Conservation (phyloP, 1,140 invertebrate genomes). For the Drosophila bifasciata region DNA sequence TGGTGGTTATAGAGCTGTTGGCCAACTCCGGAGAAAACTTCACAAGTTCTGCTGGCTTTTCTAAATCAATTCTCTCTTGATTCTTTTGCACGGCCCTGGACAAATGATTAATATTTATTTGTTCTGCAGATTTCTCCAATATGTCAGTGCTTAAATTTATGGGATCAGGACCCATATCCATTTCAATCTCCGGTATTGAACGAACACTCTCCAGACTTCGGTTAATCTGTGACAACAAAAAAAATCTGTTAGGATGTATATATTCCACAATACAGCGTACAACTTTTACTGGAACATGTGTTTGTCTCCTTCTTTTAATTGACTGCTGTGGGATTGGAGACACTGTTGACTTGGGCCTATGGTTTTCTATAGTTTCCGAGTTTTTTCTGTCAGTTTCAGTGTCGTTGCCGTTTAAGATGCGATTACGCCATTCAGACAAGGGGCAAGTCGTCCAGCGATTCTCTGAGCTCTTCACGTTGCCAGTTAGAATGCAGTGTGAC, state of each 20-base stretch:
- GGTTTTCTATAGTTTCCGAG: too few relatives aligned
- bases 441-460: too few relatives aligned
- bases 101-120: too few relatives aligned
- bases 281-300: conserved; percentile 13
- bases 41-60: background rate
- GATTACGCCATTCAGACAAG: too few relatives aligned
- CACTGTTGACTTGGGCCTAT: background rate
- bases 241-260: conserved; percentile 38
- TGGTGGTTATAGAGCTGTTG: too few relatives aligned
- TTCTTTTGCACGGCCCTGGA: too few relatives aligned
- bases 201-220: conserved; percentile 2
- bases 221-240: conserved; percentile 63
- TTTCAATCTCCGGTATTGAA: too few relatives aligned
- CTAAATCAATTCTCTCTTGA: background rate
- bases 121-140: background rate
- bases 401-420: too few relatives aligned
- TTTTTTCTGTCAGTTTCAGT: too few relatives aligned
- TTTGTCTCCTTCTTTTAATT: background rate
- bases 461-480: too few relatives aligned
- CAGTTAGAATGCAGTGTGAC: too few relatives aligned
- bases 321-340: background rate
- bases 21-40: background rate
- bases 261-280: conserved; percentile 30
- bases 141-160: conserved; percentile 24
- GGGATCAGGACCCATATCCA: conserved; percentile 3